Base-by-base conservation (phyloP, 2,797 vertebrate species). In the Aeoliscus strigatus region DNA sequence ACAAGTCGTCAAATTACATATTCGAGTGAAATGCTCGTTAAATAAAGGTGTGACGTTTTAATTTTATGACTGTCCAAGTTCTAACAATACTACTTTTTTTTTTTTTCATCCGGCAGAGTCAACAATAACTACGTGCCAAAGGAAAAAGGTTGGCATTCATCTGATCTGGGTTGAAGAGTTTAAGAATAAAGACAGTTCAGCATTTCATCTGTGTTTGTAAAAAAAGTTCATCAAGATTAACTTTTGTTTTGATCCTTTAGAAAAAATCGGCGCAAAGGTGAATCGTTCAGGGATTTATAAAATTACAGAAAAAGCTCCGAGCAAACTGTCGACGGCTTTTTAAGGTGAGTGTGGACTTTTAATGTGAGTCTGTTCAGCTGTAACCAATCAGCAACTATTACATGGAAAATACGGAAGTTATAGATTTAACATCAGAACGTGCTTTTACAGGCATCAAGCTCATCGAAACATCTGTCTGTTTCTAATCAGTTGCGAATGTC, bases 71-170 rank as follows among this genome's bases (percentile, higher is more conserved):
- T n/a, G n/a, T n/a, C n/a, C n/a, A n/a, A n/a, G n/a, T n/a, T n/a
- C n/a, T n/a, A n/a, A n/a, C n/a, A n/a, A n/a, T n/a, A 47, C 25
- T 25, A 7, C 24, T 7, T 9, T 12, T 34, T 9, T 2, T 32
- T 40, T 30, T 10, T 24, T 14, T 31, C 42, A 44, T 23, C n/a
- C n/a, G n/a, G 28, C 28, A 66, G 70, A 25, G 1, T 8, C 32
- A 58, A 32, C 12, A 51, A 4, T n/a, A 37, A 3, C 9, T 70
- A 64, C 32, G 5, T 42, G 27, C 14, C 55, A 24, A 32, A 16
- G 25, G 27, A 3, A 9, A 51, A 34, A 64, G 45, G 66, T 67
- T 9, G 30, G 54, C 32, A 32, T 52, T 39, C 25, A 33, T 24
- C 6, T 38, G 38, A 9, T 31, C n/a, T n/a, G n/a, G n/a, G n/a